phyloP scores from a whole-genome alignment of 1,140 invertebrate genomes.

The Cataglyphis hispanica region DNA sequence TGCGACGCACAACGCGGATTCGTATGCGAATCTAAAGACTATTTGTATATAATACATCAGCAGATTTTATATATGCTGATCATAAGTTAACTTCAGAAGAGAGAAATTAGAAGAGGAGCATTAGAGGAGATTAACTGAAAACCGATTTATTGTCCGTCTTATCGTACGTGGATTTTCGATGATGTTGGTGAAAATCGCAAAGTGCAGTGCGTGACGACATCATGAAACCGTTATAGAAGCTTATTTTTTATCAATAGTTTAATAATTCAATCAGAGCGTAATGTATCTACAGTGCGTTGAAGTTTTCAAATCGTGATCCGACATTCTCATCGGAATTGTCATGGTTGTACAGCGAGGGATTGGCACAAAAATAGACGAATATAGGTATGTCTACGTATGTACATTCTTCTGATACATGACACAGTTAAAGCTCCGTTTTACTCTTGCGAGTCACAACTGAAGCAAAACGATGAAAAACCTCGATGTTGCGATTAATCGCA shows the following conservation, averaged over 20 bases:
- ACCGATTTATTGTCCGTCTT: slow-evolving; percentile 17
- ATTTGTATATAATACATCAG: slow-evolving; percentile 51
- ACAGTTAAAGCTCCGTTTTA: slow-evolving; percentile 5
- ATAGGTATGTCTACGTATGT: slow-evolving; percentile 59
- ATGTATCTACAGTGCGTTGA: slow-evolving; percentile 46
- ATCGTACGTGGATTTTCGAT: slow-evolving; percentile 23
- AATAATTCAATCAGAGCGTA: slow-evolving; percentile 38
- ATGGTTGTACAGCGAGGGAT: slow-evolving; percentile 48
- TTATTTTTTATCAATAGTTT: slow-evolving; percentile 69
- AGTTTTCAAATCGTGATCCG: slow-evolving; percentile 60
- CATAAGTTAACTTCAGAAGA: slow-evolving; percentile 14
- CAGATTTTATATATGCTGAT: slow-evolving; percentile 40
- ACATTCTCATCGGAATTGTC: slow-evolving; percentile 35
- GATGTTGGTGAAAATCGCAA: slow-evolving; percentile 41
- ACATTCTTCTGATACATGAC: slow-evolving; percentile 51
- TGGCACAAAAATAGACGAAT: slow-evolving; percentile 13
- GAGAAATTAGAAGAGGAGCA: neutral
- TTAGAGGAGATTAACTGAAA: neutral
- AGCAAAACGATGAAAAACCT: neutral
- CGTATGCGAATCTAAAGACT: slow-evolving; percentile 6
- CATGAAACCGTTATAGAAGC: slow-evolving; percentile 53
- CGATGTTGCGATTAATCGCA: slow-evolving; percentile 11
- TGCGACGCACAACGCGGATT: neutral
- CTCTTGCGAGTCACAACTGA: neutral
- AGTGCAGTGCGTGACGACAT: slow-evolving; percentile 59